A percentile compares a stretch with the other conserved stretches of the same genome.
Conservation (phyloP, 2,888 invertebrate species). For the Capitulum mitella region DNA sequence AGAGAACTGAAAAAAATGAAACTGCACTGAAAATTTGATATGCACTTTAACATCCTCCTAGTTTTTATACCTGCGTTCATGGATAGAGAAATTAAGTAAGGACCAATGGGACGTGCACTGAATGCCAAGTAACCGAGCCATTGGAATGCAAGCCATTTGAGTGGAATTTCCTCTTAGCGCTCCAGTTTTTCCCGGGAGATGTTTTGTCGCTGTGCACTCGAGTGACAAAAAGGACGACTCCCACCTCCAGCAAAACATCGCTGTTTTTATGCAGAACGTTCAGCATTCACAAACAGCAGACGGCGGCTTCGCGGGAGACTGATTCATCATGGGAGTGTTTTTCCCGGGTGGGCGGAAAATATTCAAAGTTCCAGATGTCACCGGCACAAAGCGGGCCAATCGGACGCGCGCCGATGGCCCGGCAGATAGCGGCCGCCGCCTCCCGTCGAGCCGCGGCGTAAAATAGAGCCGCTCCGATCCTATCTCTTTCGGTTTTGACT, state of each 20-base stretch:
- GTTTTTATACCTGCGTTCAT: no score
- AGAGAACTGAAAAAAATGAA: no score
- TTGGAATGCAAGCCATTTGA: no score
- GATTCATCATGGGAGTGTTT: slow-evolving; percentile 11
- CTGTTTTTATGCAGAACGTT: background rate
- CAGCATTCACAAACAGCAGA: slow-evolving; percentile 2
- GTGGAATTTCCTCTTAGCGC: background rate
- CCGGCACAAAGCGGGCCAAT: slow-evolving; percentile 17
- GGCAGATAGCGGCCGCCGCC: background rate
- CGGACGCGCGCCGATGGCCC: background rate
- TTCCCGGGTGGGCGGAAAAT: slow-evolving; percentile 18
- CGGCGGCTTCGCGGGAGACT: background rate
- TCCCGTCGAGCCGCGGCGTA: background rate
- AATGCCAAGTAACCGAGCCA: no score
- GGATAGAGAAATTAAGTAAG: no score
- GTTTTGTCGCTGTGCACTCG: background rate
- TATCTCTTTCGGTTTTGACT: slow-evolving; percentile 5
- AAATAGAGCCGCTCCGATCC: slow-evolving; percentile 9
- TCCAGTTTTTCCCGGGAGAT: background rate
- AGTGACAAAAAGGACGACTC: slow-evolving; percentile 1
- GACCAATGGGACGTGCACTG: no score
- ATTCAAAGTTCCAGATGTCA: slow-evolving; percentile 10
- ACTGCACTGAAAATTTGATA: no score
- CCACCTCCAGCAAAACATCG: background rate
- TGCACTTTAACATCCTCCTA: no score